Percentiles rank a stretch among this genome's conserved stretches.
Evolutionary conservation across 2,797 vertebrate genomes (phyloP).

Genomic region (Todus mexicanus): DNA sequence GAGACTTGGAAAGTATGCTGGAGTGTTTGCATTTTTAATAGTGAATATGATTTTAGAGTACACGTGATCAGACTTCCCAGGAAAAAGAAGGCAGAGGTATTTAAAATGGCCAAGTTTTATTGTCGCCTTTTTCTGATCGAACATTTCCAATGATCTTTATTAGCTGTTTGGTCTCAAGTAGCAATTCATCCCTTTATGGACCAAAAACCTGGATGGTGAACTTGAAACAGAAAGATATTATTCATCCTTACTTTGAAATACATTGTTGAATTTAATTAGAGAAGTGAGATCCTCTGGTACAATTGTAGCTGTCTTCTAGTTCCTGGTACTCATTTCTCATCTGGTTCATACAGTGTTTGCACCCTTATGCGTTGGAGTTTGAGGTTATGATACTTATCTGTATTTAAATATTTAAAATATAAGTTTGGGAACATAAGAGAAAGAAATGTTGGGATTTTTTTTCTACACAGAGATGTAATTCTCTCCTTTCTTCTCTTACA

Average conservation of each 20-base stretch:
- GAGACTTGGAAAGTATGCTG: constrained; percentile 25
- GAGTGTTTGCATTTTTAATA: constrained; percentile 47
- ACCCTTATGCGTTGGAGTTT: background rate
- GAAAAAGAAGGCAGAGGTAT: background rate
- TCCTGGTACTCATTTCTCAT: background rate
- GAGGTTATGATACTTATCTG: background rate
- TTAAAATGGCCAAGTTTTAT: background rate
- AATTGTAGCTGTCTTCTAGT: background rate
- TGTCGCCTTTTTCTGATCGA: background rate
- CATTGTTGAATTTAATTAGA: background rate
- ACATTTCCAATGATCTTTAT: background rate
- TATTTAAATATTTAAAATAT: background rate
- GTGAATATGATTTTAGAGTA: constrained; percentile 15
- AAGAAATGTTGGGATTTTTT: background rate
- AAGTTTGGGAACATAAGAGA: background rate
- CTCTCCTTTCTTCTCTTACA: background rate
- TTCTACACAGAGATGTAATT: background rate
- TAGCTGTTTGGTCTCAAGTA: background rate
- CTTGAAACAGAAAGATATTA: background rate
- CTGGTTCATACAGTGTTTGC: background rate
- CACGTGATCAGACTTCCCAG: background rate
- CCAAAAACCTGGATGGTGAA: background rate
- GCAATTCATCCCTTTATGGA: background rate
- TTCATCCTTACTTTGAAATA: background rate
- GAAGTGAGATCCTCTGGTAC: background rate